Base-by-base conservation (phyloP, 2,888 invertebrate genomes). In the Tethea ocularis region DNA sequence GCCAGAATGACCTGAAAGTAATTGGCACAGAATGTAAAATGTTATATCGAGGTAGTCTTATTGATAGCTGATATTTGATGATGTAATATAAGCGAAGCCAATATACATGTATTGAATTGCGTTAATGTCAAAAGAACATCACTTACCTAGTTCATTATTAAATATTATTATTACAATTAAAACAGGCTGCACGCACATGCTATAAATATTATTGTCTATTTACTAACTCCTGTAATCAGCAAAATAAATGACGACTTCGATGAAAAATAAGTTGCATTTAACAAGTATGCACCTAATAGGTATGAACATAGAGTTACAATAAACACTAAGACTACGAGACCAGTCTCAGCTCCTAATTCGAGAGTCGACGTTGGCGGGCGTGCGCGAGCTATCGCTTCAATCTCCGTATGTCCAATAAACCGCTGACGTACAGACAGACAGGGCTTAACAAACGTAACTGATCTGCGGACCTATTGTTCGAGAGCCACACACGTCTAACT, bases 351-450 rank as follows among this genome's bases (percentile, higher is more conserved):
- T 74, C 75, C 77, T 79, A 77, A 80, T 74, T 77, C 74, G 62
- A 69, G 59, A 62, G 67, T 71, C 86, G 67, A 78, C 86, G 87
- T 87, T 83, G 87, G 87, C 84, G 87, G 88, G 82, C 88, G 75
- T 65, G 67, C 73, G 70, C 71, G 63, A 62, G 72, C 84, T 89
- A 90, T 90, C 88, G 72, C 80, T 78, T 75, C 84, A 75, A 89
- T 91, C 90, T 89, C 78, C 58, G 76, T 78, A 77, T 82, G 84
- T 86, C 86, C 87, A 84, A 86, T 87, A 86, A 86, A 84, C 82
- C 78, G 79, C 75, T 86, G 87, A 87, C 84, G 82, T 80, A 84
- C 82, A 72, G 84, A 85, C 86, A 83, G 84, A 84, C 86, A 80
- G 80, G 69, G 75, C 80, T 80, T 86, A 86, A 86, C 88, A 86